Conservation (phyloP, 2,113 vertebrate species). For the Pagrus major region DNA sequence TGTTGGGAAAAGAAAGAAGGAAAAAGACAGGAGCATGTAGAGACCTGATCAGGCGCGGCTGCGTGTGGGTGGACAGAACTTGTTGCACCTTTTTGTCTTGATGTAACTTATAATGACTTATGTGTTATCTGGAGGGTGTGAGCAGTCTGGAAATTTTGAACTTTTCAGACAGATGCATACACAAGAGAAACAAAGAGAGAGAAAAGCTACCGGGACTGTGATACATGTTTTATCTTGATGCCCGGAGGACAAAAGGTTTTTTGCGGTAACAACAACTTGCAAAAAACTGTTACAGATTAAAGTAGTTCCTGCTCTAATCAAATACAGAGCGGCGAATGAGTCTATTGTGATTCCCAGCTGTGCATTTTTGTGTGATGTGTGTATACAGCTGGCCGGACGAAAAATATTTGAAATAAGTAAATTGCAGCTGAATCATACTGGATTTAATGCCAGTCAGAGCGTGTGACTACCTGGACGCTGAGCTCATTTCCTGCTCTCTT, state of each 20-base stretch:
- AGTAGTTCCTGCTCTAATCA: not conserved
- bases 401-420: slow-evolving; percentile 14
- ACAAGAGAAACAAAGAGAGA: not conserved
- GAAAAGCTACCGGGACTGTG: not conserved
- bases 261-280: not conserved
- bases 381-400: slow-evolving; percentile 6
- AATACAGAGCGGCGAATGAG: not conserved
- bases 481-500: not conserved
- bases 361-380: slow-evolving; percentile 22
- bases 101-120: not conserved
- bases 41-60: slow-evolving; percentile 12
- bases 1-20: too few species aligned
- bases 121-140: not conserved
- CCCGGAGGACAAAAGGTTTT: not conserved
- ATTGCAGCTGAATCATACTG: slow-evolving; percentile 15
- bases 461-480: not conserved
- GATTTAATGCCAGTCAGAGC: not conserved
- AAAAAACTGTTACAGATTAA: not conserved
- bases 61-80: not conserved
- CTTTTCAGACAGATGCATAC: not conserved
- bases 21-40: not conserved
- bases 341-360: not conserved
- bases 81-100: not conserved
- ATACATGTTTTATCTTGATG: not conserved
- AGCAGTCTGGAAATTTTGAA: not conserved